Evolutionary conservation across 1,140 invertebrate genomes (phyloP).

Genomic region (Bursaphelenchus mucronatus): DNA sequence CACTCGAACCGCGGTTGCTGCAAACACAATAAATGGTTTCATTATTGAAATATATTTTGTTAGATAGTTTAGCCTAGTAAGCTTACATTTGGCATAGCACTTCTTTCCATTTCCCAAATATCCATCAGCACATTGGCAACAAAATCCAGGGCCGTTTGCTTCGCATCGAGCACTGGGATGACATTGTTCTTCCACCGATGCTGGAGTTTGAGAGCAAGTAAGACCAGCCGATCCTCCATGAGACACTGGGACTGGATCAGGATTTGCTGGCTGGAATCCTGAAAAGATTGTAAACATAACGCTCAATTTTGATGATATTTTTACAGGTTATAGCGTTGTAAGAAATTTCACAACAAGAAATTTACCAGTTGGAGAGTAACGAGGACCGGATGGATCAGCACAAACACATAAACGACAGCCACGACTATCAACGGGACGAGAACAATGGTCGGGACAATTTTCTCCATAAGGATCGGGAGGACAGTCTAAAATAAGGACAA

Average conservation of each 20-base stretch:
- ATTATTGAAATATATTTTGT: not conserved
- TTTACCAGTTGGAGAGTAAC: not conserved
- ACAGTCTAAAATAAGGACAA: slow-evolving; percentile 18
- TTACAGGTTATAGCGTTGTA: not conserved
- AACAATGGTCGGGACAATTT: slow-evolving; percentile 20
- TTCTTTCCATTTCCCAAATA: slow-evolving; percentile 83
- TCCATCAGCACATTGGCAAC: slow-evolving; percentile 75
- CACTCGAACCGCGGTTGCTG: slow-evolving; percentile 73
- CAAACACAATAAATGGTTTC: slow-evolving; percentile 30
- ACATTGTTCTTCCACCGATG: slow-evolving; percentile 65
- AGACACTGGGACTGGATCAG: not conserved
- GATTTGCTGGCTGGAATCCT: not conserved
- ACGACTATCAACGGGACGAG: slow-evolving; percentile 6
- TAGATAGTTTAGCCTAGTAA: not conserved
- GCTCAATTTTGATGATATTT: not conserved
- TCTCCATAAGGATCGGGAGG: slow-evolving; percentile 15
- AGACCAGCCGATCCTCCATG: not conserved
- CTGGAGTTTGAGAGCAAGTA: not conserved
- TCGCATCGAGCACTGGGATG: slow-evolving; percentile 76
- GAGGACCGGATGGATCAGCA: not conserved
- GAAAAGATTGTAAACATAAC: not conserved
- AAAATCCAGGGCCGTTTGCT: slow-evolving; percentile 77
- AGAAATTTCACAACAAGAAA: not conserved
- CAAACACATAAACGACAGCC: slow-evolving; percentile 19
- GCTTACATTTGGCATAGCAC: slow-evolving; percentile 70